phyloP scores from a whole-genome alignment of 2,113 vertebrate species.

The Plectropomus leopardus region DNA sequence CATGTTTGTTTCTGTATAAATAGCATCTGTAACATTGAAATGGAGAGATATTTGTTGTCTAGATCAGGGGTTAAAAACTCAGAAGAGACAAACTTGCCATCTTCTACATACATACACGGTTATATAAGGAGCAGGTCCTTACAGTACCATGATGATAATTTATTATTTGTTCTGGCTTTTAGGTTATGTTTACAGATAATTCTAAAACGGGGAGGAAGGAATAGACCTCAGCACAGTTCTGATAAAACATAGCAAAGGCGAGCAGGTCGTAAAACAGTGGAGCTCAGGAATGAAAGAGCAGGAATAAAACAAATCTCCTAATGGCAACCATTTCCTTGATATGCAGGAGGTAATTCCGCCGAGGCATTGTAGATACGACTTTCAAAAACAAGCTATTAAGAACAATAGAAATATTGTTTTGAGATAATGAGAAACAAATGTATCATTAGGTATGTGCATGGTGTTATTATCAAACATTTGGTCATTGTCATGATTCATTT shows the following conservation, averaged over 20 bases:
- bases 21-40: constrained; percentile 5
- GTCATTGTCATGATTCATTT: neutral
- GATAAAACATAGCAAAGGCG: constrained; percentile 36
- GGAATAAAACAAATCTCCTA: constrained; percentile 34
- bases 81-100: neutral
- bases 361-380: neutral
- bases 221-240: constrained; percentile 23
- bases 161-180: constrained; percentile 1
- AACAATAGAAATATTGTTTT: neutral
- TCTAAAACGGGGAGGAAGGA: constrained; percentile 47
- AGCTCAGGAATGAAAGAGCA: constrained; percentile 48
- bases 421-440: neutral
- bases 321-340: constrained; percentile 15
- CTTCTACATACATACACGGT: neutral
- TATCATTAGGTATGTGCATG: neutral
- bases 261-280: constrained; percentile 52
- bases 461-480: neutral
- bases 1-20: constrained; percentile 47
- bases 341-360: neutral
- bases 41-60: neutral
- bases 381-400: constrained; percentile 7
- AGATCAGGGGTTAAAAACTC: neutral
- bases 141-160: neutral
- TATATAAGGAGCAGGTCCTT: constrained; percentile 2
- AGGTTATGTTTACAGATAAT: constrained; percentile 34